A percentile compares a stretch with the other conserved stretches of the same genome.
Conservation (phyloP, 2,888 invertebrate species). For the Pseudoips prasinana region DNA sequence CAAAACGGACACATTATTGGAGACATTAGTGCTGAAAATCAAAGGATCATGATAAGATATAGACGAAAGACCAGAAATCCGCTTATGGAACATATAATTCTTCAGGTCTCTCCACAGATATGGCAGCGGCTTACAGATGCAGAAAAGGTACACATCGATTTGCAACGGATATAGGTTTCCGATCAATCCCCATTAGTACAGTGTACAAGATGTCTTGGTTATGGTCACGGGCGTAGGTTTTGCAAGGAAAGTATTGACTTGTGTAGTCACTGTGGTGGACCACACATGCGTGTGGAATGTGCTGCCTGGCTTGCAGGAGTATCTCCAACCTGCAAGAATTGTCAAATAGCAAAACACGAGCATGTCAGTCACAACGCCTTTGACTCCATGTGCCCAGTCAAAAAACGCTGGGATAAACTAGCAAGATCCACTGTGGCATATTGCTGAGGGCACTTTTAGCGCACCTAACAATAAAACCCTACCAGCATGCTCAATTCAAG, state of each 20-base stretch:
- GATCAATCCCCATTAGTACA: conserved; percentile 22
- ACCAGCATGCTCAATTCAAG: too few relatives aligned
- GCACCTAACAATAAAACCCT: too few relatives aligned
- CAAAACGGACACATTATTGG: not conserved
- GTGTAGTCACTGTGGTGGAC: conserved; percentile 17
- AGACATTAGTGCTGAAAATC: not conserved
- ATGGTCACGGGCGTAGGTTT: conserved; percentile 9
- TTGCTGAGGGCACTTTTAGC: too few relatives aligned
- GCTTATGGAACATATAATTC: not conserved
- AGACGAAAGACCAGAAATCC: not conserved
- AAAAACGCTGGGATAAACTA: too few relatives aligned
- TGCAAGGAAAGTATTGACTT: conserved; percentile 7
- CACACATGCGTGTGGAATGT: too few relatives aligned
- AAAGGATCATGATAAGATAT: not conserved
- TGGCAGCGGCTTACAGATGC: not conserved
- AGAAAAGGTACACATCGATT: not conserved
- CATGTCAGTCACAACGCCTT: too few relatives aligned
- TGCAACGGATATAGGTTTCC: conserved; percentile 5
- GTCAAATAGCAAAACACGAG: too few relatives aligned
- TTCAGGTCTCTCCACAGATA: not conserved
- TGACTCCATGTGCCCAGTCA: too few relatives aligned
- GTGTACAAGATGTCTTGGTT: conserved; percentile 14
- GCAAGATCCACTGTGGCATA: too few relatives aligned
- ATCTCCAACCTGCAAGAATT: too few relatives aligned
- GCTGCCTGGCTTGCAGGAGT: too few relatives aligned